These are phyloP conservation scores for Xylota segnis DNA, from an alignment of 2,888 invertebrate genomes.

Conservation along the genomic window DNA sequence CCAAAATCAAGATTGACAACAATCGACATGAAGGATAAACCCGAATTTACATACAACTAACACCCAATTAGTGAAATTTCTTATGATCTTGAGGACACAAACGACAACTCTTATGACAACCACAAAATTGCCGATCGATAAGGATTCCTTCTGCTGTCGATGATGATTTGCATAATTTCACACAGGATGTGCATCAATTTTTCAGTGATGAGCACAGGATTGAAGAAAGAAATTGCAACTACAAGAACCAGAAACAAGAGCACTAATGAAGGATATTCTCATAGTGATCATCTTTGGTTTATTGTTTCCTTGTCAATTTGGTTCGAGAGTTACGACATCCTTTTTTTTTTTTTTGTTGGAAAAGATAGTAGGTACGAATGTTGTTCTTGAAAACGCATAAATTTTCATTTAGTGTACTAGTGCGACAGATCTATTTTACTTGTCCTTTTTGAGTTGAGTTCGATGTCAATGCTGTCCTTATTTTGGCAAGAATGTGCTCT, in stretches of 20 bases:
- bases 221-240: background rate
- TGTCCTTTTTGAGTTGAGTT: conserved; percentile 7
- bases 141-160: conserved; percentile 9
- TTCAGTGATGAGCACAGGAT: conserved; percentile 2
- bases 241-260: conserved; percentile 31
- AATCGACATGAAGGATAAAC: conserved; percentile 25
- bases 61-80: conserved; percentile 54
- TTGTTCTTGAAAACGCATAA: conserved; percentile 33
- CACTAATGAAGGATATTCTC: conserved; percentile 66
- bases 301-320: conserved; percentile 51
- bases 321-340: conserved; percentile 57
- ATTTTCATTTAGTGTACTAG: conserved; percentile 43
- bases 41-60: conserved; percentile 45
- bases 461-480: conserved; percentile 1
- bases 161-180: conserved; percentile 56
- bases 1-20: conserved; percentile 27
- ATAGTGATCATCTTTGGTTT: conserved; percentile 25
- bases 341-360: conserved; percentile 3
- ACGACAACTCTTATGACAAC: conserved; percentile 19
- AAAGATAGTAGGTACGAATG: background rate
- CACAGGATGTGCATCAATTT: conserved; percentile 18
- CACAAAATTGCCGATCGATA: conserved; percentile 35
- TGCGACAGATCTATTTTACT: conserved; percentile 10
- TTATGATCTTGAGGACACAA: conserved; percentile 45
- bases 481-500: conserved; percentile 9